Conservation (phyloP, 2,888 invertebrate genomes). For the Gastracanthus pulcherrimus region DNA sequence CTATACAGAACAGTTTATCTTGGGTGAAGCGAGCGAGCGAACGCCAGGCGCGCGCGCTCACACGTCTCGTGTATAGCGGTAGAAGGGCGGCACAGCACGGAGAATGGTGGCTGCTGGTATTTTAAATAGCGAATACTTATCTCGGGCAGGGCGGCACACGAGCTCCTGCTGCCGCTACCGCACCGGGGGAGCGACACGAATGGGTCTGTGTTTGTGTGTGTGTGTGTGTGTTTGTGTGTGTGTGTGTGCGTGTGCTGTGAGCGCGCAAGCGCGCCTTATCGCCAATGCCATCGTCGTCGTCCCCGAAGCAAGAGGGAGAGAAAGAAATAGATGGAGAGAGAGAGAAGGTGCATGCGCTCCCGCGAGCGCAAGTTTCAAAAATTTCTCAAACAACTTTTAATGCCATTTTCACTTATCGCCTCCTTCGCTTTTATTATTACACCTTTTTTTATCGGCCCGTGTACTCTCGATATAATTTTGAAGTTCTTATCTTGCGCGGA, state of each 20-base stretch:
- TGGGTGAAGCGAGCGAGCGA: constrained; percentile 61
- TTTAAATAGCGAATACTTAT: constrained; percentile 76
- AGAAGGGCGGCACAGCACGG: constrained; percentile 25
- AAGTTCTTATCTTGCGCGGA: not conserved
- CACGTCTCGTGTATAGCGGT: too few relatives aligned
- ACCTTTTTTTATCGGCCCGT: not conserved
- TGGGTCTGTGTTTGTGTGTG: too few relatives aligned
- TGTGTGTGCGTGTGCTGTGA: too few relatives aligned
- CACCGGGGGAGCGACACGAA: constrained; percentile 46
- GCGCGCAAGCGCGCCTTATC: constrained; percentile 52
- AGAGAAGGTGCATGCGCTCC: not conserved
- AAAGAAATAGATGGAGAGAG: not conserved
- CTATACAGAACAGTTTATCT: constrained; percentile 74
- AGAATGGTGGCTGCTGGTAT: constrained; percentile 70
- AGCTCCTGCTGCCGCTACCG: too few relatives aligned
- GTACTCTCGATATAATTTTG: too few relatives aligned
- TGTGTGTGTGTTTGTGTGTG: too few relatives aligned
- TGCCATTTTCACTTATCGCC: not conserved
- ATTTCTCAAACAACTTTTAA: constrained; percentile 13
- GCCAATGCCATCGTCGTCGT: constrained; percentile 24
- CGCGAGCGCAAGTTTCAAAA: not conserved
- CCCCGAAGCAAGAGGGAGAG: not conserved
- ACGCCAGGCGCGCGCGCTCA: constrained; percentile 1
- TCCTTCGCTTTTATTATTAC: not conserved
- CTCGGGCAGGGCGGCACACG: constrained; percentile 57